Evolutionary conservation across 2,888 invertebrate genomes (phyloP), one percentile per base, ranked within the genome.

Genomic region (Xanthia icteritia): DNA sequence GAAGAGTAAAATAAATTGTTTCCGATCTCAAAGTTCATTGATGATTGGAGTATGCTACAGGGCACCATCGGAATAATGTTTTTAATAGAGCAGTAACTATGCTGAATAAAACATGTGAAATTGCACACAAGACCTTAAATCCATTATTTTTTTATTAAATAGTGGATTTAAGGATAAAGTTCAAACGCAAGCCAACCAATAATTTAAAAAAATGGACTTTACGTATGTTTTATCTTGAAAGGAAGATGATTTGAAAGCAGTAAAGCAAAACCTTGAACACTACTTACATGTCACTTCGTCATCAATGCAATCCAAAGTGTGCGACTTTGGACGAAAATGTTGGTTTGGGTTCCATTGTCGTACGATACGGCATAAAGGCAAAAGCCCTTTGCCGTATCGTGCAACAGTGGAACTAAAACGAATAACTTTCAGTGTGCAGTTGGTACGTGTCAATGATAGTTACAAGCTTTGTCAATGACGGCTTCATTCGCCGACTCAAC

Each of bases 381-480:
- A 42, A n/a, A 11, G 0, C n/a, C 0, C 15, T 20, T 66, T 69
- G 2, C 13, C 77, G 77, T 69, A 66, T 13, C 67, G 56, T 76
- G 6, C 1, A 13, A 68, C 68, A 89, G 69, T 92, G 93, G 89
- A 92, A 91, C 89, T 69, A 63, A 75, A 73, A 84, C 82, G 76
- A 79, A 87, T 86, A 89, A 89, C 82, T 90, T 87, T 86, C 82
- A 87, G 82, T 88, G 84, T 88, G 89, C 90, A 90, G 89, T 91
- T 86, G 76, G 80, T 91, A 91, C 86, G 87, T 92, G 94, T 94
- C 94, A 87, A 93, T 93, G 90, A 92, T 91, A 91, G 90, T 94
- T 93, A 92, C 89, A 83, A 89, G 90, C 88, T 89, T 92, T 91
- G 92, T 92, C 93, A 93, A 85, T 92, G 93, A 93, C 92, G 91